These are phyloP conservation scores for Paracentrotus lividus DNA, from an alignment of 53 echinoderm and acorn worm species.

Conservation along the genomic window DNA sequence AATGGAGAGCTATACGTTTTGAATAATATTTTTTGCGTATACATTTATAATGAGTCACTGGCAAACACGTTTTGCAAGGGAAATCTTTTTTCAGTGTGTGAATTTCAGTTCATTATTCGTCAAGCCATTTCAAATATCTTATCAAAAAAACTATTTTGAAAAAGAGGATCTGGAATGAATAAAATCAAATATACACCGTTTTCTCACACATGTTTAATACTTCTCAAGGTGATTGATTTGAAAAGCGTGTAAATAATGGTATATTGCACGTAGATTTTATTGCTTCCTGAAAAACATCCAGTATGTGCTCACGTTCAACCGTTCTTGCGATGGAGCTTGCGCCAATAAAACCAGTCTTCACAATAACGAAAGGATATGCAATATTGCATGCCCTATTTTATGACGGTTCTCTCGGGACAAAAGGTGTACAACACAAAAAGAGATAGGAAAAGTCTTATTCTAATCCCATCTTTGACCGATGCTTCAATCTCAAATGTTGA, in stretches of 20 bases:
- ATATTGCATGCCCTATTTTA: neutral
- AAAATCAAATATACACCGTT: neutral
- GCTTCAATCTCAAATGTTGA: neutral
- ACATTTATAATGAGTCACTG: too few species aligned
- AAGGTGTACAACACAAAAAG: neutral
- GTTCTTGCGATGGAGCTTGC: neutral
- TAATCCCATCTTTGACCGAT: neutral
- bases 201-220: neutral
- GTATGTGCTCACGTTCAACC: neutral
- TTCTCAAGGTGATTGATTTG: neutral
- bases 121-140: neutral
- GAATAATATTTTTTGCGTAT: too few species aligned
- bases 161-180: neutral
- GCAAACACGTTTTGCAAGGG: too few species aligned
- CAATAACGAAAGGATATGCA: neutral
- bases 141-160: neutral
- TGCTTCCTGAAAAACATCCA: neutral
- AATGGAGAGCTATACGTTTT: too few species aligned
- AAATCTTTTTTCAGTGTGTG: too few species aligned
- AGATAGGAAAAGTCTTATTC: neutral
- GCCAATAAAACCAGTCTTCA: constrained; percentile 2
- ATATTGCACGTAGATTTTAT: constrained; percentile 13
- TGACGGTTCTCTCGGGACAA: neutral
- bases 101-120: neutral
- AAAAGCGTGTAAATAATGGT: constrained; percentile 2